Percentiles rank a stretch among this genome's conserved stretches.
phyloP scores from a whole-genome alignment of 2,888 invertebrate species.

The Pseudococcus viburni region DNA sequence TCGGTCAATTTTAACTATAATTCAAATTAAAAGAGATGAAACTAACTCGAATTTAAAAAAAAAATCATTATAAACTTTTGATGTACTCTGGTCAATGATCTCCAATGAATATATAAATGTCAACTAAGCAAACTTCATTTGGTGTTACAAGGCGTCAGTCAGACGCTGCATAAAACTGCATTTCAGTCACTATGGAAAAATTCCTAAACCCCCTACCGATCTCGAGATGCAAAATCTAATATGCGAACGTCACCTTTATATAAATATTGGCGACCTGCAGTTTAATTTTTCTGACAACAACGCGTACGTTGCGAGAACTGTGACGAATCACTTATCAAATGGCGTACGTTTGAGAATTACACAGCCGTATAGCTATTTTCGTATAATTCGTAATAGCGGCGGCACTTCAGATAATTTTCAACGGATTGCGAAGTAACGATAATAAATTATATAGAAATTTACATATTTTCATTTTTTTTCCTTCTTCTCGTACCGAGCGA shows the following conservation, averaged over 20 bases:
- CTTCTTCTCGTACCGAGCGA: neutral
- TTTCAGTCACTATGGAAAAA: neutral
- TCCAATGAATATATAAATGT: neutral
- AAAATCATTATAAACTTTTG: too few relatives aligned
- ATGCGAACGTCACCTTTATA: neutral
- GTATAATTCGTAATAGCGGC: conserved; percentile 40
- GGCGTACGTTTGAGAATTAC: neutral
- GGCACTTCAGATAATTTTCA: conserved; percentile 52
- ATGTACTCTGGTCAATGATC: neutral
- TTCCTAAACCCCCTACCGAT: neutral
- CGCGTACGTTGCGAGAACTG: conserved; percentile 28
- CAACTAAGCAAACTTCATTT: neutral
- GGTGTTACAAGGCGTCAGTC: neutral
- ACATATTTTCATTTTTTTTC: conserved; percentile 26
- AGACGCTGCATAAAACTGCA: neutral
- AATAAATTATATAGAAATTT: conserved; percentile 35
- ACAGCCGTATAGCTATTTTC: neutral
- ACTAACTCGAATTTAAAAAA: too few relatives aligned
- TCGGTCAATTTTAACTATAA: too few relatives aligned
- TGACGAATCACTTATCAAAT: conserved; percentile 46
- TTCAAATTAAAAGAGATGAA: too few relatives aligned
- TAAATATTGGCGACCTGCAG: conserved; percentile 32
- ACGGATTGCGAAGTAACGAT: conserved; percentile 37
- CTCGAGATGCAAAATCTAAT: conserved; percentile 1
- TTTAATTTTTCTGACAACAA: conserved; percentile 33